Evolutionary conservation across 2,113 vertebrate genomes (phyloP), one percentile per base, ranked within the genome.

Genomic region (Poecilia latipinna): DNA sequence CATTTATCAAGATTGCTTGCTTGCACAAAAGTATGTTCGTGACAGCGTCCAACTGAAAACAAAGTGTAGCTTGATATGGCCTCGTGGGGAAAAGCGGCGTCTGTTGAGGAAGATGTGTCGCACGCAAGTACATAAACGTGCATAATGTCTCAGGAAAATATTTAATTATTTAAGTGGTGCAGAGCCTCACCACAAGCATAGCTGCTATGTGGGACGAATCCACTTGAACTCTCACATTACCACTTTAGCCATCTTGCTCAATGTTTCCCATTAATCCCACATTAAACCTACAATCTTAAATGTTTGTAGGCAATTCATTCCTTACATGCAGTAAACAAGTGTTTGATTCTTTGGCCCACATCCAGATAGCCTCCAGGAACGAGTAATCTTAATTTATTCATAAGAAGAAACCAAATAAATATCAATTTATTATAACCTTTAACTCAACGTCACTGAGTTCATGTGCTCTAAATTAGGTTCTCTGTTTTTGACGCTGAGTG

Each of bases 111-210:
- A 17, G 44, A 12, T 0, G n/a, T 37, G 66, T 63, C 74, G 44
- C 68, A 48, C 80, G 72, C 62, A 67, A 63, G 26, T 12, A 29
- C 19, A 66, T 65, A 69, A 57, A 67, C 65, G 63, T 70, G 76
- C 61, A 42, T 1, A 32, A 31, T 29, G 57, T 78, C 32, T 51
- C 2, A 44, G 61, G 70, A 75, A 61, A 70, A 64, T 57, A n/a
- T 65, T 44, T 60, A 87, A 70, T 81, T 77, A 61, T 71, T 87
- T 72, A 83, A 70, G 19, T 48, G 28, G 51, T 67, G 51, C 74
- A 78, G 68, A 70, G 76, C 74, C 61, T 12, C 24, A 0, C 68
- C 66, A 68, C 72, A 79, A 78, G 33, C 66, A 37, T 17, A 39
- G 42, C 26, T 22, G 22, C 22, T n/a, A 57, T n/a, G 22, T 57